Base-by-base conservation (phyloP, 2,888 invertebrate genomes). In the Phytoseiulus persimilis region DNA sequence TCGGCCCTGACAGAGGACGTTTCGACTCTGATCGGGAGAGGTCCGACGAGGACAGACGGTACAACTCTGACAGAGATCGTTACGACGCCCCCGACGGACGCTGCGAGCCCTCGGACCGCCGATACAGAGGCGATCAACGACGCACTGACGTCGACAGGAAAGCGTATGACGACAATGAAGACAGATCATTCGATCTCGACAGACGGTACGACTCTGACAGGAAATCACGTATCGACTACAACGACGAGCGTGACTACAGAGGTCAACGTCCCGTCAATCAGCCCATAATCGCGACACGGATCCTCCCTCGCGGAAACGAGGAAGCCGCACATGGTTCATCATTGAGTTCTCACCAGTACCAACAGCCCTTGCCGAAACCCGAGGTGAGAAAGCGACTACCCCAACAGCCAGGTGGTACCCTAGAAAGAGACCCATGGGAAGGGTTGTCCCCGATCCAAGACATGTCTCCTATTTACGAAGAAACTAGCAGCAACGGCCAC, bases 401-500 rank as follows among this genome's bases (percentile, higher is more conserved):
- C 32, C 87, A 87, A 39, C 87, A 87, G 87, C 87, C 87, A 33
- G 87, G 87, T 87, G 45, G 65, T 65, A 65, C 65, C 65, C 65
- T 65, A 65, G 65, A 65, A 23, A 6, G 65, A 65, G 65, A 65
- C 65, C 2, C 65, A 23, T 87, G 87, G 87, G 87, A 45, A 18
- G 87, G 45, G 6, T 45, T 87, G 6, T 87, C 87, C 45, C 87
- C 87, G 45, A 87, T 87, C 45, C 87, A 87, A 45, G 87, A 87
- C 87, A 87, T 87, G 87, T 87, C 87, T n/a, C 87, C 87, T 11
- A 45, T 45, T 33, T 87, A 87, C 87, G 87, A 87, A 45, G 87
- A 87, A n/a, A 23, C 87, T 33, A 87, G 39, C 87, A 87, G 87
- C 33, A n/a, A 33, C 87, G 87, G 39, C 87, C 31, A 87, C 33